These are phyloP conservation scores for Prunella strophiata DNA, from an alignment of 2,797 vertebrate species.

Conservation along the genomic window DNA sequence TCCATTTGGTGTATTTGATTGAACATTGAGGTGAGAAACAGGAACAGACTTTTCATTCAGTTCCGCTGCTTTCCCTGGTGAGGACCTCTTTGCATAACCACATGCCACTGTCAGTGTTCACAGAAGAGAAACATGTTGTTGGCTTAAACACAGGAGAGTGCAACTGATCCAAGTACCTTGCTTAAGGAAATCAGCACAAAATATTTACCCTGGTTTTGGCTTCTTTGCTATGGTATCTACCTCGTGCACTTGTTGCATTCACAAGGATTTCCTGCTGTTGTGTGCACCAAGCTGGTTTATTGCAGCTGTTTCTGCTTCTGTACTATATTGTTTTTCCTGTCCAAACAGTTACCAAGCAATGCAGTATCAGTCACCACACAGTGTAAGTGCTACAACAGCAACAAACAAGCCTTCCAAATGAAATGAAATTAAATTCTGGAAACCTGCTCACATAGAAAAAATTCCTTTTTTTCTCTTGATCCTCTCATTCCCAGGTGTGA, in stretches of 20 bases:
- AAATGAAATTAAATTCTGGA: not conserved
- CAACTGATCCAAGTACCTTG: not conserved
- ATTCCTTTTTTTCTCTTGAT: not conserved
- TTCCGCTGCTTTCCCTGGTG: not conserved
- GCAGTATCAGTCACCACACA: not conserved
- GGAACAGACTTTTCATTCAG: not conserved
- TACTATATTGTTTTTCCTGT: not conserved
- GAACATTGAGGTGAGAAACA: not conserved
- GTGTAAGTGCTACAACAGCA: not conserved
- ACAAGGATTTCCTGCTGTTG: conserved; percentile 12
- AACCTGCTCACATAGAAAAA: not conserved
- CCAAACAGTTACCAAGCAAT: not conserved
- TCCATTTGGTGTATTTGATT: not conserved
- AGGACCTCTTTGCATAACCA: not conserved
- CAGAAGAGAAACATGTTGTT: not conserved
- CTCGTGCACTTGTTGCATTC: not conserved
- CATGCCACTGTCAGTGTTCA: not conserved
- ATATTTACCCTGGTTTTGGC: conserved; percentile 11
- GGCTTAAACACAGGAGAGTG: not conserved
- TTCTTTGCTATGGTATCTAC: not conserved
- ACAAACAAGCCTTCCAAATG: not conserved
- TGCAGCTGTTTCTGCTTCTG: not conserved
- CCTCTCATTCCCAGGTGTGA: not conserved
- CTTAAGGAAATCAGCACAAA: conserved; percentile 10
- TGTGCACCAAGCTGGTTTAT: not conserved